Evolutionary conservation across 2,888 invertebrate species (phyloP).

Genomic region (Epiperipatus broadwayi): DNA sequence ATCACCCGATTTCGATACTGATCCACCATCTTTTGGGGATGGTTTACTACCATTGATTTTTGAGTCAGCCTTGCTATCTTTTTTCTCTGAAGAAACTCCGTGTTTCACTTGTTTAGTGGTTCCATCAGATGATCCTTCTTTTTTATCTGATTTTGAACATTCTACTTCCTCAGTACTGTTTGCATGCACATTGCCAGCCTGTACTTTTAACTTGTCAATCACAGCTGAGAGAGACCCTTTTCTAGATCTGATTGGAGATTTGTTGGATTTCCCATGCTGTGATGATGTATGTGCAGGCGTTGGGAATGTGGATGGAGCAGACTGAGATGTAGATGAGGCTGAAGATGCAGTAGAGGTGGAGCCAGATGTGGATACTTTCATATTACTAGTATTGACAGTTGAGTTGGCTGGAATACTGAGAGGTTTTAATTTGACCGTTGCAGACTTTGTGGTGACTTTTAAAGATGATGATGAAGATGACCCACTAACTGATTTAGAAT

Average conservation of each 20-base stretch:
- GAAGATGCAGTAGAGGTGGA: slow-evolving; percentile 15
- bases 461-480: too few species aligned
- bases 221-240: slow-evolving; percentile 37
- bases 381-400: slow-evolving; percentile 15
- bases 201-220: slow-evolving; percentile 54
- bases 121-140: slow-evolving; percentile 17
- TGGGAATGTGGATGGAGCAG: slow-evolving; percentile 15
- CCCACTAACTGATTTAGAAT: too few species aligned
- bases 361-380: slow-evolving; percentile 14
- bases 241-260: slow-evolving; percentile 14
- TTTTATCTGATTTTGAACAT: slow-evolving; percentile 18
- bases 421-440: slow-evolving; percentile 17
- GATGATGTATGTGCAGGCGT: slow-evolving; percentile 14
- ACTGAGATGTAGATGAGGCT: slow-evolving; percentile 14
- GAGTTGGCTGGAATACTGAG: slow-evolving; percentile 17
- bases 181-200: slow-evolving; percentile 15
- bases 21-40: slow-evolving; percentile 19
- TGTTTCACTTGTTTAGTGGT: slow-evolving; percentile 16
- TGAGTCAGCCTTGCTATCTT: slow-evolving; percentile 33
- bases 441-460: slow-evolving; percentile 16
- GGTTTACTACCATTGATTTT: slow-evolving; percentile 29
- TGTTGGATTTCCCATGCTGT: slow-evolving; percentile 14
- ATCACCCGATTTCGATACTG: too few species aligned
- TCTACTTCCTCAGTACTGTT: slow-evolving; percentile 6
- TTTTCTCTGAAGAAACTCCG: slow-evolving; percentile 15